Percentiles rank a stretch among this genome's conserved stretches.
Conservation (phyloP, 2,888 invertebrate genomes). For the Leuctra nigra region DNA sequence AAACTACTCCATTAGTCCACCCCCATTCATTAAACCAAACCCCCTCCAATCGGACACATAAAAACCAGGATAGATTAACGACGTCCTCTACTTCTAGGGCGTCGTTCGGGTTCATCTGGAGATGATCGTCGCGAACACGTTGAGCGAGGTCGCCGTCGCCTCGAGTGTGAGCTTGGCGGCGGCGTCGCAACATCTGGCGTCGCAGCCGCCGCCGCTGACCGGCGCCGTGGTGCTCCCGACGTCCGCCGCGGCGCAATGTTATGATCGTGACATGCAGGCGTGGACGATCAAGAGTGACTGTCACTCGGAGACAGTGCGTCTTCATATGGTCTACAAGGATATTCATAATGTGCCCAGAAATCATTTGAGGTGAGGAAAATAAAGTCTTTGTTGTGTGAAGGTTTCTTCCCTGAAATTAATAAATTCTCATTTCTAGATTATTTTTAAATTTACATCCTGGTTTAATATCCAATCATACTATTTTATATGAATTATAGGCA, state of each 20-base stretch:
- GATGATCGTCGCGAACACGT: slow-evolving; percentile 63
- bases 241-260: slow-evolving; percentile 56
- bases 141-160: slow-evolving; percentile 51
- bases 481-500: too few species aligned
- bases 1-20: too few species aligned
- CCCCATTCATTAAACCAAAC: too few species aligned
- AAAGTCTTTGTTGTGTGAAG: too few species aligned
- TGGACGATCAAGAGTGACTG: slow-evolving; percentile 73
- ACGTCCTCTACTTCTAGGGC: slow-evolving; percentile 40
- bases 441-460: too few species aligned
- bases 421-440: too few species aligned
- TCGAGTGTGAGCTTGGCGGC: slow-evolving; percentile 23
- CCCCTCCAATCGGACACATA: too few species aligned
- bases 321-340: slow-evolving; percentile 68
- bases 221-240: slow-evolving; percentile 50
- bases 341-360: slow-evolving; percentile 72
- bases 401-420: too few species aligned
- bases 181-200: slow-evolving; percentile 22
- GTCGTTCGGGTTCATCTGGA: slow-evolving; percentile 61
- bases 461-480: too few species aligned
- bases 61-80: too few species aligned
- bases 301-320: slow-evolving; percentile 65
- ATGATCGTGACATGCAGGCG: slow-evolving; percentile 73
- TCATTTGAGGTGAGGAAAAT: slow-evolving; percentile 58
- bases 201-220: slow-evolving; percentile 40